Percentiles rank a stretch among this genome's conserved stretches.
Conservation (phyloP, 2,888 invertebrate genomes). For the Lasioglossum villosulum region DNA sequence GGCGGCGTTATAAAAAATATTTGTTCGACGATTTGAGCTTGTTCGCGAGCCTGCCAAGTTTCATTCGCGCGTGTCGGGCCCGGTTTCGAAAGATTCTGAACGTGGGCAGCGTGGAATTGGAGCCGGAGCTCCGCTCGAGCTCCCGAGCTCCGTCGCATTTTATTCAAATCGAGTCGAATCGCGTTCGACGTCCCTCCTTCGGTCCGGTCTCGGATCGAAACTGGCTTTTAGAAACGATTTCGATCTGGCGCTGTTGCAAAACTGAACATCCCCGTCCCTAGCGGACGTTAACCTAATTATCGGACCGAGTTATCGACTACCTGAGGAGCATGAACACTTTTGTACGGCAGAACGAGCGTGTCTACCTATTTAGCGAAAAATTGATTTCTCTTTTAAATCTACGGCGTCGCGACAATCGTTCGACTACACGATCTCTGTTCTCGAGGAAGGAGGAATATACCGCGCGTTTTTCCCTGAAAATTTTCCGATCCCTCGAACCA, state of each 20-base stretch:
- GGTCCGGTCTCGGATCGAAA: neutral
- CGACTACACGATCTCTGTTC: neutral
- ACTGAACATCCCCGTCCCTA: neutral
- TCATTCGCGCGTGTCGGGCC: constrained; percentile 33
- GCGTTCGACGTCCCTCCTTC: neutral
- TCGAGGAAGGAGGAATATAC: neutral
- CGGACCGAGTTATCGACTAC: neutral
- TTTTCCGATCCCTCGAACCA: neutral
- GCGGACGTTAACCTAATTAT: neutral
- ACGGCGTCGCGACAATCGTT: neutral
- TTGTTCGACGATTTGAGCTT: constrained; percentile 45
- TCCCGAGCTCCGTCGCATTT: neutral
- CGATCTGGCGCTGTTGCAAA: neutral
- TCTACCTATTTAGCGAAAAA: neutral
- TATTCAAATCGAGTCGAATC: constrained; percentile 5
- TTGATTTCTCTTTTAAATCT: neutral
- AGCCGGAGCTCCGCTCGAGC: neutral
- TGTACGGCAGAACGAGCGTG: neutral
- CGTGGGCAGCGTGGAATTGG: constrained; percentile 12
- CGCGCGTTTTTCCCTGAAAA: neutral
- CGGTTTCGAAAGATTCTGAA: constrained; percentile 9
- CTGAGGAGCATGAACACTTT: constrained; percentile 11
- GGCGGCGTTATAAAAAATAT: constrained; percentile 56
- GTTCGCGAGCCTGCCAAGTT: constrained; percentile 27
- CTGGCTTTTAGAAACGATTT: neutral